A percentile compares a stretch with the other conserved stretches of the same genome.
Evolutionary conservation across 2,888 invertebrate genomes (phyloP).

Genomic region (Tortricodes alternella): DNA sequence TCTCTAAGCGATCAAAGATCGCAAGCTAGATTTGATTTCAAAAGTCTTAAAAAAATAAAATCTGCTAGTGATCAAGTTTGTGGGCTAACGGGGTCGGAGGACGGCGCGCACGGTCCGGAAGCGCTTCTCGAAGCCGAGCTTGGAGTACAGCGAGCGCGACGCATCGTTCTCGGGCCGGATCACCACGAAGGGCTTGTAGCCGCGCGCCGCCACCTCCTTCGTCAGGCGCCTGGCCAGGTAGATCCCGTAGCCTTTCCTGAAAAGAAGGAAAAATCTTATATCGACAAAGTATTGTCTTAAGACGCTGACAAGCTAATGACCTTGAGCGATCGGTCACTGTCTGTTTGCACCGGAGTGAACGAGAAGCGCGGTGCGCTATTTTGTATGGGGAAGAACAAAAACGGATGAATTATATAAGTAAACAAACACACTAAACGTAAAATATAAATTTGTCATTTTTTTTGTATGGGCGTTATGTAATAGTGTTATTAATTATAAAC

Average conservation of each 20-base stretch:
- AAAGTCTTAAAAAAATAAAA: slow-evolving; percentile 83
- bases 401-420: too few species aligned
- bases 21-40: slow-evolving; percentile 77
- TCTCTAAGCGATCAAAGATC: slow-evolving; percentile 79
- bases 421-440: too few species aligned
- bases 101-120: slow-evolving; percentile 92
- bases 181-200: slow-evolving; percentile 93
- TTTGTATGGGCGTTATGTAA: too few species aligned
- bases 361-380: too few species aligned
- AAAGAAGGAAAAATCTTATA: too few species aligned
- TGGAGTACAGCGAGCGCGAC: slow-evolving; percentile 91
- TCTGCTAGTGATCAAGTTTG: slow-evolving; percentile 74
- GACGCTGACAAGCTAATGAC: too few species aligned
- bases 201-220: slow-evolving; percentile 85
- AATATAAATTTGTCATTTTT: too few species aligned
- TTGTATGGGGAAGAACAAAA: too few species aligned
- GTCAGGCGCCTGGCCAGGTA: slow-evolving; percentile 87
- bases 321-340: too few species aligned
- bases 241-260: slow-evolving; percentile 87
- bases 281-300: too few species aligned
- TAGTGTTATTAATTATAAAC: too few species aligned
- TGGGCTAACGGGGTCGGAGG: slow-evolving; percentile 82
- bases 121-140: slow-evolving; percentile 90
- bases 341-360: too few species aligned
- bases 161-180: slow-evolving; percentile 93